phyloP scores from a whole-genome alignment of 2,888 invertebrate species.

The Ormyrus thymus region DNA sequence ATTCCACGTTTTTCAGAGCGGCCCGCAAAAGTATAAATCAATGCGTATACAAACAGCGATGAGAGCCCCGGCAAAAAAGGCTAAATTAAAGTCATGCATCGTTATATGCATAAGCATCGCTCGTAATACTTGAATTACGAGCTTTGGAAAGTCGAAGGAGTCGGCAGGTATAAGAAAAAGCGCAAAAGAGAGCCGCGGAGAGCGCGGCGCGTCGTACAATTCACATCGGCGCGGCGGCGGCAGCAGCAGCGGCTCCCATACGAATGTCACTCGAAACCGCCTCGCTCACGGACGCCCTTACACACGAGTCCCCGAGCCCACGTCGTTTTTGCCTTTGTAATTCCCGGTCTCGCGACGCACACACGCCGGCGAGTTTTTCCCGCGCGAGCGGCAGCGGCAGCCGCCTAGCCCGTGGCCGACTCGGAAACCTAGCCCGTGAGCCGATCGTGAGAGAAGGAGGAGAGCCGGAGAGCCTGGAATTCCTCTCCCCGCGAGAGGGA shows the following conservation, averaged over 20 bases:
- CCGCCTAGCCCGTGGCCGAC: constrained; percentile 29
- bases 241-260: background rate
- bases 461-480: constrained; percentile 13
- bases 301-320: constrained; percentile 3
- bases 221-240: too few species aligned
- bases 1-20: too few species aligned
- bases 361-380: background rate
- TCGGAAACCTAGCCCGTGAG: constrained; percentile 26
- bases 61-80: too few species aligned
- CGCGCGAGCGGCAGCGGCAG: constrained; percentile 4
- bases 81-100: too few species aligned
- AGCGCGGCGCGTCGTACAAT: too few species aligned
- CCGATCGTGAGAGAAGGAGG: background rate
- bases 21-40: too few species aligned
- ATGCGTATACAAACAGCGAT: too few species aligned
- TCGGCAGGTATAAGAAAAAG: too few species aligned
- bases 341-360: constrained; percentile 8
- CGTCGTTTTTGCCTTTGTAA: constrained; percentile 40
- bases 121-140: too few species aligned
- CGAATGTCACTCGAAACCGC: constrained; percentile 8
- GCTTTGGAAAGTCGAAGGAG: too few species aligned
- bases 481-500: background rate
- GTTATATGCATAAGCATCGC: too few species aligned
- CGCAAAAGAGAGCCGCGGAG: too few species aligned
- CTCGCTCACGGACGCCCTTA: background rate